Evolutionary conservation across 2,113 vertebrate genomes (phyloP).

Genomic region (Seriola dumerili): DNA sequence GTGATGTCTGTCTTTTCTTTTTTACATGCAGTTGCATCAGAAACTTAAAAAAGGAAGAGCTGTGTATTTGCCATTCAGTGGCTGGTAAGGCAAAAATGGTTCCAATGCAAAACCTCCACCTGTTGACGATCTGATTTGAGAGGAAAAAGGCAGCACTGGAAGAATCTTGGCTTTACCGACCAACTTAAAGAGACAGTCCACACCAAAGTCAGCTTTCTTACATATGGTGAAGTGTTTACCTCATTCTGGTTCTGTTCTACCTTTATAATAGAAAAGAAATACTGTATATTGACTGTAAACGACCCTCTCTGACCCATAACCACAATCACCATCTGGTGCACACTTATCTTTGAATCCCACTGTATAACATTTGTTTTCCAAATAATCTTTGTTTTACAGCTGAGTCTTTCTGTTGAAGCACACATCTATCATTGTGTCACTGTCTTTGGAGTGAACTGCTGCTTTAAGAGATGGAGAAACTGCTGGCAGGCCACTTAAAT

Average conservation of each 20-base stretch:
- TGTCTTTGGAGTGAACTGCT: slow-evolving; percentile 62
- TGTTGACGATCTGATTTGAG: not conserved
- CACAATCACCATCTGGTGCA: not conserved
- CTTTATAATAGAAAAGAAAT: not conserved
- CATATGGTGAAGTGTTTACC: not conserved
- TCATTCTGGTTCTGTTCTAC: not conserved
- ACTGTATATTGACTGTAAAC: not conserved
- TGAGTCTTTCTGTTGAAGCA: not conserved
- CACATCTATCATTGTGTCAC: not conserved
- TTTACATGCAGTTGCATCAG: slow-evolving; percentile 66
- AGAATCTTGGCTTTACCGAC: slow-evolving; percentile 52
- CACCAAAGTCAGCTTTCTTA: slow-evolving; percentile 39
- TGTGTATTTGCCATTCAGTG: slow-evolving; percentile 45
- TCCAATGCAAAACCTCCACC: slow-evolving; percentile 51
- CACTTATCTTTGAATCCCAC: not conserved
- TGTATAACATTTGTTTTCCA: not conserved
- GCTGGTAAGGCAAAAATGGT: slow-evolving; percentile 54
- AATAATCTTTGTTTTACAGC: not conserved
- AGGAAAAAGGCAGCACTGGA: slow-evolving; percentile 42
- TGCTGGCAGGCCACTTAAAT: slow-evolving; percentile 44
- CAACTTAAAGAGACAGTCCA: slow-evolving; percentile 74
- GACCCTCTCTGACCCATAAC: too few relatives aligned
- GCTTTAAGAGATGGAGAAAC: slow-evolving; percentile 76
- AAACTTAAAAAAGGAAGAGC: slow-evolving; percentile 31
- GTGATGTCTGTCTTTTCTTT: not conserved